Evolutionary conservation across 2,797 vertebrate genomes (phyloP).

Genomic region (Poeciliopsis presidionis): DNA sequence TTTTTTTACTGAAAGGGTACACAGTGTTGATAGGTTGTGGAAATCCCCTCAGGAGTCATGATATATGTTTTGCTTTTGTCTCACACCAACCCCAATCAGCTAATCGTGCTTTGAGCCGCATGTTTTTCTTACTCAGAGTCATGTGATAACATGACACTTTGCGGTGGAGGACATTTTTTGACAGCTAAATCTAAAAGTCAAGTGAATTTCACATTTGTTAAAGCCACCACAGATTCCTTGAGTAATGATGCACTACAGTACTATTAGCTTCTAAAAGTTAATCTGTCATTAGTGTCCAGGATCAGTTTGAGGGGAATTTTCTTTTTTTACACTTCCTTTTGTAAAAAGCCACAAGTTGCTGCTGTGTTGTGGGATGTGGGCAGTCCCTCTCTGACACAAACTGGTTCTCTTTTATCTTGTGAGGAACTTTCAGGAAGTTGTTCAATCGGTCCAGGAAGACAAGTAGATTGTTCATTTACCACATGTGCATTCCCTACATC

Average conservation of each 20-base stretch:
- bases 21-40: conserved; percentile 33
- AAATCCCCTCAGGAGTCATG: conserved; percentile 63
- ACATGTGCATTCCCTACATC: background rate
- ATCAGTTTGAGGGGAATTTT: conserved; percentile 65
- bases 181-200: conserved; percentile 16
- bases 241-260: background rate
- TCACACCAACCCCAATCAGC: conserved; percentile 39
- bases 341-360: conserved; percentile 42
- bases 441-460: conserved; percentile 8
- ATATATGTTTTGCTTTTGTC: conserved; percentile 57
- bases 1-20: conserved; percentile 32
- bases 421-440: conserved; percentile 16
- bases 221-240: background rate
- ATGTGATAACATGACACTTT: conserved; percentile 7
- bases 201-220: background rate
- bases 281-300: background rate
- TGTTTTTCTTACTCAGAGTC: conserved; percentile 44
- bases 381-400: conserved; percentile 67
- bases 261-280: background rate
- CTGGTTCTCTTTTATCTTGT: conserved; percentile 29
- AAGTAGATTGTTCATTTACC: background rate
- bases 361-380: conserved; percentile 51
- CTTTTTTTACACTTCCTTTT: conserved; percentile 68
- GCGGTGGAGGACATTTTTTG: conserved; percentile 11
- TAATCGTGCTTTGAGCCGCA: conserved; percentile 18